phyloP scores from a whole-genome alignment of 2,888 invertebrate genomes.

The Nemotelus pantherinus region DNA sequence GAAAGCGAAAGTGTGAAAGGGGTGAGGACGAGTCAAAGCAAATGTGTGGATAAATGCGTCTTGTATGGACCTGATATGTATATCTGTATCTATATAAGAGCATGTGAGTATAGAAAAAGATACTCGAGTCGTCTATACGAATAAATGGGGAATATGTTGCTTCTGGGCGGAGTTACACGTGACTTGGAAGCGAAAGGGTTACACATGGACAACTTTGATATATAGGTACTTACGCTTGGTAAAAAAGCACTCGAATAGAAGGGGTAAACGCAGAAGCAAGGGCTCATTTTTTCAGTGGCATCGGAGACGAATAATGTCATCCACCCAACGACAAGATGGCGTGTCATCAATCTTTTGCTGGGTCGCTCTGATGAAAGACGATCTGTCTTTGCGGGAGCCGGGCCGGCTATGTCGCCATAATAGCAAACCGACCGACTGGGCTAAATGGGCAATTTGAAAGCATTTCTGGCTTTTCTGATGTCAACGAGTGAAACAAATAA shows the following conservation, averaged over 20 bases:
- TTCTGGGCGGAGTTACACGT: conserved; percentile 36
- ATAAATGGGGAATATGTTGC: conserved; percentile 34
- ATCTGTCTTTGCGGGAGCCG: conserved; percentile 9
- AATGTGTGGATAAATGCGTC: conserved; percentile 2
- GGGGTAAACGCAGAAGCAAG: conserved; percentile 37
- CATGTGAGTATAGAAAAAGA: background rate
- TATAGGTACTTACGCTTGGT: background rate
- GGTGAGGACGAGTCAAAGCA: background rate
- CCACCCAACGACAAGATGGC: conserved; percentile 42
- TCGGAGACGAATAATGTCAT: conserved; percentile 5
- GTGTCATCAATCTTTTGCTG: conserved; percentile 37
- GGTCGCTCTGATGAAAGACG: conserved; percentile 6
- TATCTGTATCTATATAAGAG: background rate
- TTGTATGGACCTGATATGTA: background rate
- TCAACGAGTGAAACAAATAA: background rate
- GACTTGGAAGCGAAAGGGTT: conserved; percentile 36
- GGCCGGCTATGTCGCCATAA: conserved; percentile 19
- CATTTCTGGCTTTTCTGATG: conserved; percentile 29
- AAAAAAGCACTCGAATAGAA: conserved; percentile 11
- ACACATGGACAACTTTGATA: background rate
- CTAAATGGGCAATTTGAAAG: conserved; percentile 29
- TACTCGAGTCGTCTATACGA: background rate
- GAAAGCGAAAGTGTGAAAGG: conserved; percentile 38
- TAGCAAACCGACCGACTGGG: conserved; percentile 3
- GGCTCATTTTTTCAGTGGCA: conserved; percentile 25